A percentile compares a stretch with the other conserved stretches of the same genome.
phyloP scores from a whole-genome alignment of 1,140 invertebrate genomes.

The Lutraria rhynchaena region DNA sequence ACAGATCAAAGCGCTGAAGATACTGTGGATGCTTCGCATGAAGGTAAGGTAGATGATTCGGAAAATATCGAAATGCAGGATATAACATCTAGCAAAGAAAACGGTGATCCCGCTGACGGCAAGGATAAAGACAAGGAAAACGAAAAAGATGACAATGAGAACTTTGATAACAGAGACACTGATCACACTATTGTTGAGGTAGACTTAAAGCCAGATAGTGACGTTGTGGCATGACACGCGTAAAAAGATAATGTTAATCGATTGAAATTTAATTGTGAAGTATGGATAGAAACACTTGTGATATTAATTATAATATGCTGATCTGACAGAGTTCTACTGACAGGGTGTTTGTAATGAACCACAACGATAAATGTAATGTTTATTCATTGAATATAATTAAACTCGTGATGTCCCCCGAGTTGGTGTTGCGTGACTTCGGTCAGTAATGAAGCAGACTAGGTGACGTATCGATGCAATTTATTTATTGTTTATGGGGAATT shows the following conservation, averaged over 20 bases:
- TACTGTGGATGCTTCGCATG: constrained; percentile 40
- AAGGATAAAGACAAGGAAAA: constrained; percentile 48
- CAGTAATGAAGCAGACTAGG: too few species aligned
- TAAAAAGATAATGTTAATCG: constrained; percentile 4
- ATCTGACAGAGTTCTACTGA: constrained; percentile 25
- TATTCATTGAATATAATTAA: constrained; percentile 16
- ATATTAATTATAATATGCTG: constrained; percentile 37
- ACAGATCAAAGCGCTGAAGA: constrained; percentile 41
- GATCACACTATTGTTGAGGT: constrained; percentile 75
- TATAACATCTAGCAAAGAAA: constrained; percentile 31
- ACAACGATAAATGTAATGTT: constrained; percentile 42
- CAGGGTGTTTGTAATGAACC: constrained; percentile 36
- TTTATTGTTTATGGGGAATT: too few species aligned
- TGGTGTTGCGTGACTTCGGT: too few species aligned
- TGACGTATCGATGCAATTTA: too few species aligned
- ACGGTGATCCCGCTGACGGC: constrained; percentile 45
- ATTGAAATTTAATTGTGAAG: constrained; percentile 23
- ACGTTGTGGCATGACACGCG: constrained; percentile 77
- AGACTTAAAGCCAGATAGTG: constrained; percentile 78
- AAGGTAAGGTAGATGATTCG: constrained; percentile 2
- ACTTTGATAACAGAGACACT: constrained; percentile 46
- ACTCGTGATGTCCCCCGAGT: too few species aligned
- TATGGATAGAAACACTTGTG: constrained; percentile 2
- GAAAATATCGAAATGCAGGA: constrained; percentile 51
- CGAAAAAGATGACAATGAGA: constrained; percentile 36